Conservation (phyloP, 2,888 invertebrate species). For the Lysandra bellargus region DNA sequence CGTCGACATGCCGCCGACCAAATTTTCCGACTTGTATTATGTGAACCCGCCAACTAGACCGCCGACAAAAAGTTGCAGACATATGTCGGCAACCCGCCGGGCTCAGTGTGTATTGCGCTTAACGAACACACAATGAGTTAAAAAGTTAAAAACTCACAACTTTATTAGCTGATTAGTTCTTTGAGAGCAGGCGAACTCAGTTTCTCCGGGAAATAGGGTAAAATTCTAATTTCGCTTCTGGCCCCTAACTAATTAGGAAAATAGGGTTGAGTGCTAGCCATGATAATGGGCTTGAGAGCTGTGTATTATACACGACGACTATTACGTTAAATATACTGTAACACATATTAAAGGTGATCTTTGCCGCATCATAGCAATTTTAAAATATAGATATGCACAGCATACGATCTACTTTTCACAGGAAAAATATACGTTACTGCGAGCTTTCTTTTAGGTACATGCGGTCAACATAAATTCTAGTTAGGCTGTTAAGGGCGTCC, state of each 20-base stretch:
- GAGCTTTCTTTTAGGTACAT: background rate
- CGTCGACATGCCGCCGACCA: too few relatives aligned
- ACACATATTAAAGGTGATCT: too few relatives aligned
- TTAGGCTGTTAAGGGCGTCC: background rate
- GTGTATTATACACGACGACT: background rate
- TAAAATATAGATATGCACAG: background rate
- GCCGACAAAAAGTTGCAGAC: too few relatives aligned
- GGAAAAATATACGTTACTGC: background rate
- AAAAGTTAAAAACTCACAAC: slow-evolving; percentile 28
- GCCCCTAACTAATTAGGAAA: background rate
- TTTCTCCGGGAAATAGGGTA: slow-evolving; percentile 9
- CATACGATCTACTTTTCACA: background rate
- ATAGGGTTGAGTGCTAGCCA: background rate
- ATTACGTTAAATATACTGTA: too few relatives aligned
- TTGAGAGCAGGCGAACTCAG: slow-evolving; percentile 25
- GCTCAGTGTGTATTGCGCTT: too few relatives aligned
- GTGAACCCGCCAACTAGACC: too few relatives aligned
- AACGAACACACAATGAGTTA: slow-evolving; percentile 20
- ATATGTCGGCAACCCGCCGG: too few relatives aligned
- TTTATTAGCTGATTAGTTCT: slow-evolving; percentile 33
- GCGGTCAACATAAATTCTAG: background rate
- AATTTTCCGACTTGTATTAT: too few relatives aligned
- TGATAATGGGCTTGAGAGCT: background rate
- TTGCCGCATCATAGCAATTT: too few relatives aligned
- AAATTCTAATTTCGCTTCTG: background rate